A percentile compares a stretch with the other conserved stretches of the same genome.
Evolutionary conservation across 2,113 vertebrate species (phyloP).

Genomic region (Sinocyclocheilus rhinocerous): DNA sequence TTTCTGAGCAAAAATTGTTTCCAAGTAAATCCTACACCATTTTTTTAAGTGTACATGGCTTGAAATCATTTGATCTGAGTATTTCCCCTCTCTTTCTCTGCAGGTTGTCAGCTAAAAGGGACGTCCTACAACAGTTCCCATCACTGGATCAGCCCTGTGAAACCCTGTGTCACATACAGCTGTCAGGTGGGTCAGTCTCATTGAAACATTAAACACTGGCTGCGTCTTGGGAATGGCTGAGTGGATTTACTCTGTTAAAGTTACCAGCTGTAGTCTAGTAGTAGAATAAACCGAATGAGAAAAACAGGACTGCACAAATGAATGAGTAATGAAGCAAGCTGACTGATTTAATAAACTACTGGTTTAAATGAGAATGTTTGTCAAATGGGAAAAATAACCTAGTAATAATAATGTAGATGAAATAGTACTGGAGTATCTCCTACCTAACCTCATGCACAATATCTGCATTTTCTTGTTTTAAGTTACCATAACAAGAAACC

Average conservation of each 20-base stretch:
- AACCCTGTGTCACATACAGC: slow-evolving; percentile 83
- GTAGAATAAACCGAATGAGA: not conserved
- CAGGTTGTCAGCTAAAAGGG: slow-evolving; percentile 88
- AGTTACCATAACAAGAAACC: slow-evolving; percentile 48
- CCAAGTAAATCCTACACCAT: not conserved
- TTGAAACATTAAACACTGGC: not conserved
- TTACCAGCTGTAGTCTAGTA: not conserved
- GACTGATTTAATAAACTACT: not conserved
- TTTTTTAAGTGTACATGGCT: not conserved
- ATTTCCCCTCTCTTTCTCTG: not conserved
- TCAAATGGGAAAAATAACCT: not conserved
- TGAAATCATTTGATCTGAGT: slow-evolving; percentile 4
- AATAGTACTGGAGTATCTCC: not conserved
- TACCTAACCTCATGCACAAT: not conserved
- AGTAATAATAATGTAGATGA: not conserved
- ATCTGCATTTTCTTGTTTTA: not conserved
- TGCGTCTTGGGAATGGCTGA: too few species aligned
- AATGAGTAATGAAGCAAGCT: not conserved
- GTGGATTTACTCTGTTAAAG: too few species aligned
- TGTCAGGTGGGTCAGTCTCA: slow-evolving; percentile 84
- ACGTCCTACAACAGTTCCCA: slow-evolving; percentile 88
- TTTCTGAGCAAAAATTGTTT: too few species aligned
- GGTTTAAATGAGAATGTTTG: not conserved
- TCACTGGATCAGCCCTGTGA: slow-evolving; percentile 82
- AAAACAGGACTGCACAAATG: not conserved